A percentile compares a stretch with the other conserved stretches of the same genome.
Evolutionary conservation across 1,140 invertebrate species (phyloP).

Genomic region (Drosophila pruinosa): DNA sequence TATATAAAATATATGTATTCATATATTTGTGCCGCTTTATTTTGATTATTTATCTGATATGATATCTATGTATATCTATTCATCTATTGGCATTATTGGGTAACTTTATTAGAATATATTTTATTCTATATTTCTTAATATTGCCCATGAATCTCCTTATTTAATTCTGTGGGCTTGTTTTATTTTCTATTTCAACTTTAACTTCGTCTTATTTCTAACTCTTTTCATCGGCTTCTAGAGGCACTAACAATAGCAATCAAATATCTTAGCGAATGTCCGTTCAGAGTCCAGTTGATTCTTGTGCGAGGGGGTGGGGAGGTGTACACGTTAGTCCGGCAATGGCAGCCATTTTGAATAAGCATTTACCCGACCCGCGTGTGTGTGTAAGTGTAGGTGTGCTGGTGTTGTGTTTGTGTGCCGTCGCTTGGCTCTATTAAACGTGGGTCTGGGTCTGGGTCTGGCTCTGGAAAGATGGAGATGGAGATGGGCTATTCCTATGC

Average conservation of each 20-base stretch:
- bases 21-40: no score
- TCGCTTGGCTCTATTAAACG: conserved; percentile 23
- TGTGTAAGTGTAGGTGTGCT: not conserved
- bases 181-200: not conserved
- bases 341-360: conserved; percentile 60
- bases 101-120: no score
- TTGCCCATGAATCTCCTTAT: not conserved
- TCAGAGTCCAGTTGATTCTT: conserved; percentile 5
- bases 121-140: no score
- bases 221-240: not conserved
- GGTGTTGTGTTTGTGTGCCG: conserved; percentile 15
- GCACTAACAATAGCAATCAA: conserved; percentile 16
- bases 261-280: not conserved
- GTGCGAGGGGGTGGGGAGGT: not conserved
- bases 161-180: not conserved
- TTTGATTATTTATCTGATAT: no score
- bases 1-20: no score
- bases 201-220: not conserved
- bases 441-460: not conserved
- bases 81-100: no score
- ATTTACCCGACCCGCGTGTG: conserved; percentile 37
- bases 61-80: no score
- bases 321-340: conserved; percentile 31
- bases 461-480: no score
- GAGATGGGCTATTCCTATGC: conserved; percentile 9